phyloP scores from a whole-genome alignment of 2,888 invertebrate genomes.

The Thereva nobilitata region DNA sequence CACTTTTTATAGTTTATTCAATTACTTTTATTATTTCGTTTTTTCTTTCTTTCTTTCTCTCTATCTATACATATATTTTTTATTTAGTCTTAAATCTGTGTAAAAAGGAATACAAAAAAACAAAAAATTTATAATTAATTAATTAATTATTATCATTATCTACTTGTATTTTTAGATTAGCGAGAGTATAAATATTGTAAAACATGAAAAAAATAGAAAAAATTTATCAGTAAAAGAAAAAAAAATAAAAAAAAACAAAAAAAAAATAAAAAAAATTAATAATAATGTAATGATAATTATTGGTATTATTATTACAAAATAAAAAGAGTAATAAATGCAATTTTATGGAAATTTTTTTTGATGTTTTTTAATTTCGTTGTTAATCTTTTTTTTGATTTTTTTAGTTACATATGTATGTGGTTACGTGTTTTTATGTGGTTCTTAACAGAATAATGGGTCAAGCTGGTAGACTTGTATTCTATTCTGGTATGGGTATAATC shows the following conservation, averaged over 20 bases:
- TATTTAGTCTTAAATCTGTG: too few species aligned
- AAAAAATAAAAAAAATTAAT: conserved; percentile 22
- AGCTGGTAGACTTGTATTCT: too few species aligned
- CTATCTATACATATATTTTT: too few species aligned
- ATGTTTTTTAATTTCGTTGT: not conserved
- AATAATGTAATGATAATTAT: conserved; percentile 33
- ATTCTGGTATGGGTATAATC: too few species aligned
- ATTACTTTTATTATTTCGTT: too few species aligned
- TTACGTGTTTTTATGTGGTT: too few species aligned
- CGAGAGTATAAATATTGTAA: conserved; percentile 27
- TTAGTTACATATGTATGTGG: too few species aligned
- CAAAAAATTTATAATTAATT: conserved; percentile 11
- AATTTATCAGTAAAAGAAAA: conserved; percentile 16
- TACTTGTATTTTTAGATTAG: conserved; percentile 21
- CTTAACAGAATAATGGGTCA: too few species aligned
- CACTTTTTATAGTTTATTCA: too few species aligned
- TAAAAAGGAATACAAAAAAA: not conserved
- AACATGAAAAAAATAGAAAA: conserved; percentile 24
- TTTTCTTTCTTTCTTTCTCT: too few species aligned
- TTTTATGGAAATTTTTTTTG: conserved; percentile 15
- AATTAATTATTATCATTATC: conserved; percentile 19
- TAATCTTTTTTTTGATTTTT: too few species aligned
- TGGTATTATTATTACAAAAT: conserved; percentile 32
- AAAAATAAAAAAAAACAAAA: conserved; percentile 15
- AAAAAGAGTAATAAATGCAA: conserved; percentile 27